Conservation (phyloP, 1,140 invertebrate genomes). For the Polyergus mexicanus region DNA sequence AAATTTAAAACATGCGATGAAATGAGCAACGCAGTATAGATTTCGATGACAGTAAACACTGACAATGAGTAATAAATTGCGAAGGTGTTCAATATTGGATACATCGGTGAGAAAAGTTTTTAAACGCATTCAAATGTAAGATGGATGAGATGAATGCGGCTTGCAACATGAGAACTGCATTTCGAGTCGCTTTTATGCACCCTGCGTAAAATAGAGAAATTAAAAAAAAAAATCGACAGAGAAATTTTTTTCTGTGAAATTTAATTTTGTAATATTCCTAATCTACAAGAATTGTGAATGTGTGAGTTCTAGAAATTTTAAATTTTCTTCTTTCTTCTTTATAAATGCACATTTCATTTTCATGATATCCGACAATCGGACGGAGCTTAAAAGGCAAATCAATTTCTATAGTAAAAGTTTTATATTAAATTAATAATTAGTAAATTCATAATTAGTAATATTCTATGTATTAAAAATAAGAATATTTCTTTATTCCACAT, state of each 20-base stretch:
- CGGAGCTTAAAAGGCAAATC: background rate
- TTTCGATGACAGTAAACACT: slow-evolving; percentile 19
- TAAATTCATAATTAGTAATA: no score
- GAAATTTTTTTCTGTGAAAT: slow-evolving; percentile 2
- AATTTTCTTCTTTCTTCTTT: background rate
- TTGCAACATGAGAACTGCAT: slow-evolving; percentile 44
- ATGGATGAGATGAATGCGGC: slow-evolving; percentile 46
- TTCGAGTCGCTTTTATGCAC: slow-evolving; percentile 38
- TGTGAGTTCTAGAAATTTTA: background rate
- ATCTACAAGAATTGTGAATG: background rate
- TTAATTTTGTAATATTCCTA: background rate
- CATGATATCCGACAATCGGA: background rate
- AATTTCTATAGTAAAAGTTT: background rate
- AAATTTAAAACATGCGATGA: slow-evolving; percentile 65
- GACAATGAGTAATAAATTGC: slow-evolving; percentile 15
- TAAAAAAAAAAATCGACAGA: background rate
- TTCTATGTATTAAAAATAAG: no score
- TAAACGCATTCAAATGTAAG: slow-evolving; percentile 44
- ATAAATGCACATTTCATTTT: background rate
- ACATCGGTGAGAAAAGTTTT: slow-evolving; percentile 9
- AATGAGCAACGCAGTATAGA: slow-evolving; percentile 8
- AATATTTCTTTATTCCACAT: background rate
- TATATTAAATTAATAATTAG: no score
- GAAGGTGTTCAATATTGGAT: slow-evolving; percentile 19
- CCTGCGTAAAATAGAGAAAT: slow-evolving; percentile 15